Conservation (phyloP, 35 echinoderm and acorn worm genomes). For the Strongylocentrotus purpuratus region DNA sequence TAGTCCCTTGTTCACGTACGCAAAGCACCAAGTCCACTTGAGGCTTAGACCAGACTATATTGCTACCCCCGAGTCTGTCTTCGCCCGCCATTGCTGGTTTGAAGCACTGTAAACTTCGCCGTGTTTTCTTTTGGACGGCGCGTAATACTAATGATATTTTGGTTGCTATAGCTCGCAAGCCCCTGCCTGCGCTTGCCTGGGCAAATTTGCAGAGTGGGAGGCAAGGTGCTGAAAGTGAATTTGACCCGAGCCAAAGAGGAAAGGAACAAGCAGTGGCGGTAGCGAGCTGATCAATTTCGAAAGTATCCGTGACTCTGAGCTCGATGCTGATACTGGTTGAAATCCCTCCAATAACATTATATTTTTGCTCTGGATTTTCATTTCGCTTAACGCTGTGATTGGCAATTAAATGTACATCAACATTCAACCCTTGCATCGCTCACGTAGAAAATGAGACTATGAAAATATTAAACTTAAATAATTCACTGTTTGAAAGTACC, state of each 20-base stretch:
- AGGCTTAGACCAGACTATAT: slow-evolving; percentile 1
- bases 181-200: background rate
- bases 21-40: background rate
- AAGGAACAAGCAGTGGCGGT: background rate
- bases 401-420: too few relatives aligned
- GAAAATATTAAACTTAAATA: too few relatives aligned
- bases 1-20: background rate
- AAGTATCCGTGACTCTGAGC: background rate
- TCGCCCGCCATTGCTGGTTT: background rate
- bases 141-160: slow-evolving; percentile 19
- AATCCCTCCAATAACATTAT: too few relatives aligned
- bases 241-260: background rate
- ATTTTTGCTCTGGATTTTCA: too few relatives aligned
- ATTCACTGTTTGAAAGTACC: too few relatives aligned
- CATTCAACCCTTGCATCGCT: too few relatives aligned
- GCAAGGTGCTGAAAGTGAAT: background rate
- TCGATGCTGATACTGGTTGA: too few relatives aligned
- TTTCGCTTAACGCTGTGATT: too few relatives aligned
- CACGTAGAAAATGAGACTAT: too few relatives aligned
- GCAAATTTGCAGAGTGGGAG: background rate
- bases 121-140: background rate
- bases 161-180: background rate
- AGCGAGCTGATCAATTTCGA: background rate
- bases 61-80: background rate
- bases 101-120: background rate